A percentile compares a stretch with the other conserved stretches of the same genome.
Evolutionary conservation across 1,140 invertebrate genomes (phyloP).

Genomic region (Lordiphosa stackelbergi): DNA sequence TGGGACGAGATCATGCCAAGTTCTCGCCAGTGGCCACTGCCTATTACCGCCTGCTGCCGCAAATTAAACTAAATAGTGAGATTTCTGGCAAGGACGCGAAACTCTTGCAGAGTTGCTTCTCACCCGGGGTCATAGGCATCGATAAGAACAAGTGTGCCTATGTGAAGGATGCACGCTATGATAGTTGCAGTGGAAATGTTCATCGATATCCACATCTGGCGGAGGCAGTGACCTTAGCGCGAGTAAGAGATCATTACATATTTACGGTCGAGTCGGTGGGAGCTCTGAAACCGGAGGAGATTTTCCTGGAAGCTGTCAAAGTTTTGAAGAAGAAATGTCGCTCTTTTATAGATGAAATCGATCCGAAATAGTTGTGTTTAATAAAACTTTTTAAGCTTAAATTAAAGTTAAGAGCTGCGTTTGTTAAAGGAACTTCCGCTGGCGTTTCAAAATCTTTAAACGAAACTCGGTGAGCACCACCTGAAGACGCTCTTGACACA

Average conservation of each 20-base stretch:
- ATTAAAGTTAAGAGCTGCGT: no score
- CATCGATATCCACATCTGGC: slow-evolving; percentile 92
- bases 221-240: slow-evolving; percentile 87
- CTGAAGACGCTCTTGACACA: slow-evolving; percentile 59
- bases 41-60: slow-evolving; percentile 92
- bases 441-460: slow-evolving; percentile 49
- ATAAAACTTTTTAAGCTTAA: slow-evolving; percentile 10
- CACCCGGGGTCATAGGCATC: slow-evolving; percentile 94
- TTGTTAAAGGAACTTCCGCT: slow-evolving; percentile 55
- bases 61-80: slow-evolving; percentile 86
- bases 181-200: slow-evolving; percentile 95
- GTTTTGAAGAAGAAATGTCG: slow-evolving; percentile 91
- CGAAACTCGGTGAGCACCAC: slow-evolving; percentile 56
- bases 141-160: slow-evolving; percentile 84
- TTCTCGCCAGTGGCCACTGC: slow-evolving; percentile 98
- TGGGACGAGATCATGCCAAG: slow-evolving; percentile 98
- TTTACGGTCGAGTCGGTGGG: slow-evolving; percentile 97
- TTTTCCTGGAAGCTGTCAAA: slow-evolving; percentile 94
- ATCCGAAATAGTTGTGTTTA: slow-evolving; percentile 42
- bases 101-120: slow-evolving; percentile 92
- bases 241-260: slow-evolving; percentile 95
- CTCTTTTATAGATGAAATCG: slow-evolving; percentile 84
- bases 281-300: slow-evolving; percentile 86
- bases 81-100: slow-evolving; percentile 89
- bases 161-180: slow-evolving; percentile 91